phyloP scores from a whole-genome alignment of 2,113 vertebrate species.

The Chamaea fasciata region DNA sequence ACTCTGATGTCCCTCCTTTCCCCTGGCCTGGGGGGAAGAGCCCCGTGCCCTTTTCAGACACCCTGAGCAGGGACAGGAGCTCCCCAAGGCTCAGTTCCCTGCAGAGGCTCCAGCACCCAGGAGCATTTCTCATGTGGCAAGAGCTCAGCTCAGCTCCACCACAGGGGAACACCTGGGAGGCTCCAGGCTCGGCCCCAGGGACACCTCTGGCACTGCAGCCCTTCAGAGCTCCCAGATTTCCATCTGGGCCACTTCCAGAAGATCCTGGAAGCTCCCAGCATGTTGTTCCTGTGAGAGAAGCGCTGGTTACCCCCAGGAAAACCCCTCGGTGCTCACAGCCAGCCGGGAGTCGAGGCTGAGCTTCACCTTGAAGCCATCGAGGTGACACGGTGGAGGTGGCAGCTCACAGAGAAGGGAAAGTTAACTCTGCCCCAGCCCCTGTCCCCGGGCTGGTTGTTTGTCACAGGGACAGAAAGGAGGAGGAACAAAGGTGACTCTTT shows the following conservation, averaged over 20 bases:
- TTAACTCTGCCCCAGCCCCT: background rate
- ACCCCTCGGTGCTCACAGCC: background rate
- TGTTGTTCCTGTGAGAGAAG: rapidly evolving
- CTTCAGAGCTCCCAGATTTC: background rate
- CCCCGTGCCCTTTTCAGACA: background rate
- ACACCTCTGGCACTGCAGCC: background rate
- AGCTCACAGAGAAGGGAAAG: background rate
- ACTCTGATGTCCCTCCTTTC: background rate
- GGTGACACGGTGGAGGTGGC: background rate
- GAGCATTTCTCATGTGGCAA: rapidly evolving
- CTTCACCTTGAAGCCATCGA: background rate
- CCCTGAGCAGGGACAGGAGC: background rate
- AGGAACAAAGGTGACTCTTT: background rate
- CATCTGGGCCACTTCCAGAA: background rate
- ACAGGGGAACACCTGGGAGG: background rate
- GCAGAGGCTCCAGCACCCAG: background rate
- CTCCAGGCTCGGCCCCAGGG: background rate
- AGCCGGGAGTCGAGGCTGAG: background rate
- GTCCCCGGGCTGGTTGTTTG: rapidly evolving
- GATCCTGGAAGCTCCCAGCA: background rate
- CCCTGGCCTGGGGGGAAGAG: background rate
- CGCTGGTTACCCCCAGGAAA: background rate
- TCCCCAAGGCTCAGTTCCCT: background rate
- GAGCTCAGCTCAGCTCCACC: background rate
- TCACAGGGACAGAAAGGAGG: background rate